Evolutionary conservation across 2,888 invertebrate genomes (phyloP), one percentile per base, ranked within the genome.

Genomic region (Drosophila anceps): DNA sequence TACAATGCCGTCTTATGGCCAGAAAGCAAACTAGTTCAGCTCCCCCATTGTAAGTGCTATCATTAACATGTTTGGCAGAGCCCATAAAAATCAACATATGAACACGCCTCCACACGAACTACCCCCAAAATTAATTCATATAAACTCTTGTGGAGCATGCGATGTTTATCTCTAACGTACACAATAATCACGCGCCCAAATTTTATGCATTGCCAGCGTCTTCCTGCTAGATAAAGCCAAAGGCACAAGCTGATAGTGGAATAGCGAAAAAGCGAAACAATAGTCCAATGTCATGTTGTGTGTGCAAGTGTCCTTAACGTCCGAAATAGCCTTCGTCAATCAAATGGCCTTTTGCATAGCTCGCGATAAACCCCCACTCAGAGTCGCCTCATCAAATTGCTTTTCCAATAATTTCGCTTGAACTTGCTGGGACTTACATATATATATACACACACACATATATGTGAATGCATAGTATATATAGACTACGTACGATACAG

Each of bases 321-420:
- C 51, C 63, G 46, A 63, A 72, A 59, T 27, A n/a, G 72, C 69
- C 67, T 67, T 51, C 54, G 55, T 27, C 41, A 66, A 77, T 72
- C 73, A 77, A 50, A 81, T 77, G 58, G 60, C 31, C 57, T 50
- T 60, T 66, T 75, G 77, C 71, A 76, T 76, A 65, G 63, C 60
- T 39, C 55, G 54, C 59, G 62, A 62, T 75, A 62, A 46, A n/a
- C 37, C 33, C 33, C 54, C 60, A n/a, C 5, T 37, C 13, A 12
- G 41, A 37, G 15, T 15, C 53, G 33, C 35, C 65, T 43, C 31
- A 35, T 41, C 27, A 65, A 79, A 74, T 79, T 82, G 62, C 46
- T 79, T 82, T 79, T 69, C 70, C 82, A 73, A 79, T 79, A 79
- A 58, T 75, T 74, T 31, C 24, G 58, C 62, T 58, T 78, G 67